Evolutionary conservation across 2,113 vertebrate species (phyloP), one percentile per base, ranked within the genome.

Genomic region (Penelope pileata): DNA sequence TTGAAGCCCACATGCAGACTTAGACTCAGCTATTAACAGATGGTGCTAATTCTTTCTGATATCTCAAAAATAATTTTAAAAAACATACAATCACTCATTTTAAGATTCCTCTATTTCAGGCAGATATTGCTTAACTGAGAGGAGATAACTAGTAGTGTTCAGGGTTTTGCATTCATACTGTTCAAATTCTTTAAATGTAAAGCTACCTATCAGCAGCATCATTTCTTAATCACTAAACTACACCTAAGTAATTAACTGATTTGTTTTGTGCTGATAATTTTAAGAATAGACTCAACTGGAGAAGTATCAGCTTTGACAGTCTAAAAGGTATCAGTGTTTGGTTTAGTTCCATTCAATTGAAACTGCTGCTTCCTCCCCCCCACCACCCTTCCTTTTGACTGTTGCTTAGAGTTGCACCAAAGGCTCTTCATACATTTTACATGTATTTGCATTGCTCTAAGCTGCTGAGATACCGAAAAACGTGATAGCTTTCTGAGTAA

Each of bases 11-110:
- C 36, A 45, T 10, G 42, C 7, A 8, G 0, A 11, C 64, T 93
- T 36, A 45, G 15, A 80, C 32, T 76, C 43, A 38, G 36, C 12
- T 63, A 91, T 84, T 95, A 95, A 68, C 45, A 86, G 74, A 88
- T 60, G 26, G 80, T 72, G 32, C 21, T 10, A 92, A 84, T 75
- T 86, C 64, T 81, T 56, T 91, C 43, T 67, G 64, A 91, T 38
- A 70, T 47, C 27, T 72, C 56, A 89, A 80, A 93, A 94, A 86
- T 29, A 91, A 81, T 58, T n/a, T 56, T 21, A 12, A 91, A 86
- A 12, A 70, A 60, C 30, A 73, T 36, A 64, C 36, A 83, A 77
- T 30, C 53, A 88, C 75, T 83, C 30, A 88, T 86, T 83, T 70
- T 56, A 94, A 92, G 59, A 69, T 91, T 73, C 80, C 45, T 48